Conservation (phyloP, 2,797 vertebrate species). For the Thamnophis elegans region DNA sequence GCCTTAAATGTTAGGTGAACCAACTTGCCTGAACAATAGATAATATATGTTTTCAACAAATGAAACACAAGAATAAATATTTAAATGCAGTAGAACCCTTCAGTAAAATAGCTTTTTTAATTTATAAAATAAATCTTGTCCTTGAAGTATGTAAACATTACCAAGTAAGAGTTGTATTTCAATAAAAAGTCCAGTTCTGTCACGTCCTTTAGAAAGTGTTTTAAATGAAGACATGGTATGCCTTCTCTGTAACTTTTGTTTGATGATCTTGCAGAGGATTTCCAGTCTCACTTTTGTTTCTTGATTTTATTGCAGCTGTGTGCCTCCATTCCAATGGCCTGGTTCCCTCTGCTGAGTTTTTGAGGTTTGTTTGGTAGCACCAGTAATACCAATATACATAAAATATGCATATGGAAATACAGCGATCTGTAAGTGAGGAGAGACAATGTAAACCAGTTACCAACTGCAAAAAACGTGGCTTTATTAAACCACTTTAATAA, state of each 20-base stretch:
- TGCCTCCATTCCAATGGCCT: constrained; percentile 7
- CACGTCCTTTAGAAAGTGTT: constrained; percentile 42
- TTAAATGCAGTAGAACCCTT: constrained; percentile 63
- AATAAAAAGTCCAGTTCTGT: constrained; percentile 44
- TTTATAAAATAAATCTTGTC: constrained; percentile 50
- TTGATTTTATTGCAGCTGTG: constrained; percentile 63
- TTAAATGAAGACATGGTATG: constrained; percentile 35
- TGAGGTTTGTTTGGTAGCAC: constrained; percentile 75
- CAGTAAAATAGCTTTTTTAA: constrained; percentile 67
- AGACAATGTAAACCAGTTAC: neutral
- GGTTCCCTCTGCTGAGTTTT: constrained; percentile 33
- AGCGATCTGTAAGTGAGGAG: constrained; percentile 78
- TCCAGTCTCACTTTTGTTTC: constrained; percentile 64
- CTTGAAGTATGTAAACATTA: constrained; percentile 59
- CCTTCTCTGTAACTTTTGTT: constrained; percentile 4
- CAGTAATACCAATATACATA: constrained; percentile 84
- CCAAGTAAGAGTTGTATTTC: constrained; percentile 32
- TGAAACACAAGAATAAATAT: constrained; percentile 51
- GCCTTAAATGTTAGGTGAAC: neutral
- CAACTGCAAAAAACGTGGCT: neutral
- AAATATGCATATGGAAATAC: constrained; percentile 90
- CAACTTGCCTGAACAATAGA: constrained; percentile 35
- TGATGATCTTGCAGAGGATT: neutral
- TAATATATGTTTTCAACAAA: constrained; percentile 45
- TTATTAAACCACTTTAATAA: neutral